Conservation (phyloP, 2,888 invertebrate species). For the Idaea aversata region DNA sequence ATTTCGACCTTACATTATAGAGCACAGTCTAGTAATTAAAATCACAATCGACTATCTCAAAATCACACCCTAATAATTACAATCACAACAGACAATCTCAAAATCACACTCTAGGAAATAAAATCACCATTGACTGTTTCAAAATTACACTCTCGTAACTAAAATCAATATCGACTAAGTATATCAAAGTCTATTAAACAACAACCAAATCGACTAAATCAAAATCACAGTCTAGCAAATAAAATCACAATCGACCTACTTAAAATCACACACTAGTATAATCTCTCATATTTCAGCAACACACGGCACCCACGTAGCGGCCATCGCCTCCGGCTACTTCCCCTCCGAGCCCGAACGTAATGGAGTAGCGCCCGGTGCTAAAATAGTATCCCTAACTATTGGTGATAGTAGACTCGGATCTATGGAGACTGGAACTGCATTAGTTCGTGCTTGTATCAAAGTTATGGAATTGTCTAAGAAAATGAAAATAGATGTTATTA, state of each 20-base stretch:
- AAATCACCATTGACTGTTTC: no score
- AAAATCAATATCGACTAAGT: no score
- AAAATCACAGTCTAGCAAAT: no score
- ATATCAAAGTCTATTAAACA: no score
- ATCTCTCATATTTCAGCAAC: constrained; percentile 80
- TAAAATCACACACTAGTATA: background rate
- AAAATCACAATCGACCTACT: no score
- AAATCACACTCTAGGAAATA: no score
- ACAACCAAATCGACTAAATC: no score
- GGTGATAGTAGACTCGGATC: constrained; percentile 94
- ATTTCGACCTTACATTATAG: no score
- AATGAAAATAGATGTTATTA: constrained; percentile 91
- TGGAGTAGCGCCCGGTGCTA: constrained; percentile 98
- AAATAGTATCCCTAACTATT: constrained; percentile 94
- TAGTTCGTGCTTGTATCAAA: constrained; percentile 94
- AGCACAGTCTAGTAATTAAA: no score
- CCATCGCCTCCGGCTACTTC: constrained; percentile 95
- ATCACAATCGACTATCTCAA: no score
- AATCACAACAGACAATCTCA: no score
- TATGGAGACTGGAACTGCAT: constrained; percentile 98
- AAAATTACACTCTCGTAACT: background rate
- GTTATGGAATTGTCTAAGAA: constrained; percentile 86
- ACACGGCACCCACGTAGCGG: constrained; percentile 98
- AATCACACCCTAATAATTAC: background rate
- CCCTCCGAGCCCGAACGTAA: constrained; percentile 92